These are phyloP conservation scores for Cassiopea andromeda DNA, from an alignment of 30 jellyfish, hydroid and myxozoan genomes.

Conservation along the genomic window DNA sequence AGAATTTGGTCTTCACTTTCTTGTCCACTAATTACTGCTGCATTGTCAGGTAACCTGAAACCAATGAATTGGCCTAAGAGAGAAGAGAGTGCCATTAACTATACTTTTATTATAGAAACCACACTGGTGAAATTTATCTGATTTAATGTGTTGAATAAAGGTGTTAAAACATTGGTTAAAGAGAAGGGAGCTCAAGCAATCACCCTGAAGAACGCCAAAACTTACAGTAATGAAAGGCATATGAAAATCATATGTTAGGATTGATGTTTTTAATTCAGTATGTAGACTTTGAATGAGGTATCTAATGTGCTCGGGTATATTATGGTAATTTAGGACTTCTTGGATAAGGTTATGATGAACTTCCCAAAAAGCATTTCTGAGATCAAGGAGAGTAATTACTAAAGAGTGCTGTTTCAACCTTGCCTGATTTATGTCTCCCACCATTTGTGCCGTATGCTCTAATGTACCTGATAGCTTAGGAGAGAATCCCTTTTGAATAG, in stretches of 20 bases:
- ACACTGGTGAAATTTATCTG: background rate
- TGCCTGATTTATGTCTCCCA: constrained; percentile 9
- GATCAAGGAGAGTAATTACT: constrained; percentile 36
- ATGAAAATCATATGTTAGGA: background rate
- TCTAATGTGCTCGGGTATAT: constrained; percentile 9
- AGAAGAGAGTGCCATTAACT: background rate
- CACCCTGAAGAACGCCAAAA: constrained; percentile 24
- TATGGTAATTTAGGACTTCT: constrained; percentile 3
- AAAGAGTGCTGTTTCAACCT: constrained; percentile 14
- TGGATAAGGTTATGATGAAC: background rate
- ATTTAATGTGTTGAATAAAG: background rate
- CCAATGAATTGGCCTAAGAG: constrained; percentile 5
- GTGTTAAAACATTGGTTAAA: constrained; percentile 14
- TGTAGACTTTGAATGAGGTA: background rate
- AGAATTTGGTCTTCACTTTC: constrained; percentile 23
- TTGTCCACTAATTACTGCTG: constrained; percentile 18
- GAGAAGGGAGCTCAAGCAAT: constrained; percentile 3
- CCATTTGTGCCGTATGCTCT: constrained; percentile 43
- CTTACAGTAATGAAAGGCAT: background rate
- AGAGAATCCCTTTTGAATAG: too few relatives aligned
- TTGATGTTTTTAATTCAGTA: constrained; percentile 5
- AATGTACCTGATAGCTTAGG: constrained; percentile 4
- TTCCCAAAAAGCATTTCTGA: constrained; percentile 20
- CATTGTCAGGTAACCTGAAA: constrained; percentile 39
- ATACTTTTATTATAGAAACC: constrained; percentile 1